phyloP scores from a whole-genome alignment of 2,113 vertebrate genomes.

The Sorex fumeus region DNA sequence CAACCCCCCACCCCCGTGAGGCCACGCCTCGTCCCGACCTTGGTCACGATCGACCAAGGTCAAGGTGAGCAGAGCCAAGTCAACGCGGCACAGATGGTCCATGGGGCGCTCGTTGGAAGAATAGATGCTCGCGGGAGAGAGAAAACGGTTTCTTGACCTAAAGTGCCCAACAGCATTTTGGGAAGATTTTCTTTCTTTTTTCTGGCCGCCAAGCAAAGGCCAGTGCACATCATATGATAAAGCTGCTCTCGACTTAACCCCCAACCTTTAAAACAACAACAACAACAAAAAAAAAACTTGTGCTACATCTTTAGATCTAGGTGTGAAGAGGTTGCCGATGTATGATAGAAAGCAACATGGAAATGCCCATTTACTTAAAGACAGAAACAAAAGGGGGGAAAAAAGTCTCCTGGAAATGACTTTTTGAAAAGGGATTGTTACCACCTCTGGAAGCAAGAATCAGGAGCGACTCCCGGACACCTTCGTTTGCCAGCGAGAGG shows the following conservation, averaged over 20 bases:
- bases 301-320: slow-evolving; percentile 18
- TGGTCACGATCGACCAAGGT: background rate
- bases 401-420: slow-evolving; percentile 63
- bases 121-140: background rate
- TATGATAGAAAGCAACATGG: slow-evolving; percentile 60
- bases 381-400: too few relatives aligned
- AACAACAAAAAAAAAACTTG: too few relatives aligned
- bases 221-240: slow-evolving; percentile 78
- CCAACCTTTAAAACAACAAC: slow-evolving; percentile 45
- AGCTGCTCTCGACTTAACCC: slow-evolving; percentile 74
- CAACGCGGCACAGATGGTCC: background rate
- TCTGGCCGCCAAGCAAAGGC: slow-evolving; percentile 42
- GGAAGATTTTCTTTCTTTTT: too few relatives aligned
- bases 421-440: too few relatives aligned
- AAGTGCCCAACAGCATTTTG: background rate
- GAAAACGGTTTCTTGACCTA: background rate
- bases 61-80: slow-evolving; percentile 28
- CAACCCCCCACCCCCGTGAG: too few relatives aligned
- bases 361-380: background rate
- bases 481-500: too few relatives aligned
- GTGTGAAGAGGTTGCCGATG: slow-evolving; percentile 62
- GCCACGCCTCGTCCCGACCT: background rate
- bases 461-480: too few relatives aligned
- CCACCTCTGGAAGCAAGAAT: too few relatives aligned
- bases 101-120: background rate